phyloP scores from a whole-genome alignment of 2,113 vertebrate genomes.

The human (Homo sapiens) region DNA sequence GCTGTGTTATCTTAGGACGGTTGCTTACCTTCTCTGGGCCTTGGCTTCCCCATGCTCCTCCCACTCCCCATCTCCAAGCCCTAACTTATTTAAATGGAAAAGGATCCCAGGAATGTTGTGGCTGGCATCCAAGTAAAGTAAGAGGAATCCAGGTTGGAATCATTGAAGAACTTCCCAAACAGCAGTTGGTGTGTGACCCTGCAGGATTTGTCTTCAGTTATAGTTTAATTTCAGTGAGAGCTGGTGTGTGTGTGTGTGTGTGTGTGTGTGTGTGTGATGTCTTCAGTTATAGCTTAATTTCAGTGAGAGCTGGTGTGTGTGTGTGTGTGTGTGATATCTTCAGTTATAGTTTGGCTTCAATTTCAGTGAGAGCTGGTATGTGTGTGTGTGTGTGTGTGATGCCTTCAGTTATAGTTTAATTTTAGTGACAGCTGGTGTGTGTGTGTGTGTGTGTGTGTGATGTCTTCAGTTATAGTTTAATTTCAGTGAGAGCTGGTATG shows the following conservation, averaged over 20 bases:
- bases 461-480: background rate
- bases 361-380: too few species aligned
- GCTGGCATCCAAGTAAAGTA: conserved; percentile 27
- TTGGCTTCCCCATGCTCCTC: background rate
- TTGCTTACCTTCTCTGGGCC: background rate
- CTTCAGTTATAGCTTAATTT: background rate
- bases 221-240: background rate
- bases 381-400: too few species aligned
- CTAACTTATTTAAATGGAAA: conserved; percentile 21
- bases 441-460: background rate
- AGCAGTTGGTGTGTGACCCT: background rate
- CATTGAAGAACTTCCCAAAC: background rate
- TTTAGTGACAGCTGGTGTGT: too few species aligned
- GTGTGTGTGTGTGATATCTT: too few species aligned
- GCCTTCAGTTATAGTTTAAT: too few species aligned
- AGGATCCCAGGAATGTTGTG: conserved; percentile 8
- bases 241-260: background rate
- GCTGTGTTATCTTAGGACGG: background rate
- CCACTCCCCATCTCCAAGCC: background rate
- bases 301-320: too few species aligned
- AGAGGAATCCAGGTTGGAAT: background rate
- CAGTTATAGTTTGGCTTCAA: too few species aligned
- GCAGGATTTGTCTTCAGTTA: background rate
- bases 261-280: background rate
- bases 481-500: background rate